Evolutionary conservation across 2,888 invertebrate genomes (phyloP).

Genomic region (Drosophila vallismaia): DNA sequence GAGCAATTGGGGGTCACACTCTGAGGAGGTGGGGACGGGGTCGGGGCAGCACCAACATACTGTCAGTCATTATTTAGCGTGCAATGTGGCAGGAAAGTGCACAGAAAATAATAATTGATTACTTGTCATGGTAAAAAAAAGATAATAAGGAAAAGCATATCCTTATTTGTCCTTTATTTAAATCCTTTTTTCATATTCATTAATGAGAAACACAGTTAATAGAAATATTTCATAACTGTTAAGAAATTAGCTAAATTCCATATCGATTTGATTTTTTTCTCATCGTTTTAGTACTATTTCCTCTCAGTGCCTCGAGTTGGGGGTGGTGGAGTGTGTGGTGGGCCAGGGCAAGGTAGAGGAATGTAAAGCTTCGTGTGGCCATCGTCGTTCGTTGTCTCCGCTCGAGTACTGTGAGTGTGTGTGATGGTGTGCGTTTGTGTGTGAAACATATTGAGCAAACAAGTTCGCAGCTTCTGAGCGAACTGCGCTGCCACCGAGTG

Average conservation of each 20-base stretch:
- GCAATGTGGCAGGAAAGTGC: slow-evolving; percentile 53
- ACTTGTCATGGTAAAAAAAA: too few species aligned
- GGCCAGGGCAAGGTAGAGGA: background rate
- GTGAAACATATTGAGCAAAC: slow-evolving; percentile 81
- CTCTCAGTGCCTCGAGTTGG: slow-evolving; percentile 3
- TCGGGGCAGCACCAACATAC: slow-evolving; percentile 71
- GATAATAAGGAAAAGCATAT: too few species aligned
- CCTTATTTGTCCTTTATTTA: too few species aligned
- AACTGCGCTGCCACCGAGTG: slow-evolving; percentile 40
- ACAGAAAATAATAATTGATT: slow-evolving; percentile 22
- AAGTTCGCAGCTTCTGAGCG: slow-evolving; percentile 81
- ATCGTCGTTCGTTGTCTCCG: slow-evolving; percentile 50
- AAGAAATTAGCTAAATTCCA: too few species aligned
- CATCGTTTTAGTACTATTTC: background rate
- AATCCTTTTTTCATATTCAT: too few species aligned
- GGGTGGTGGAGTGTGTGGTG: slow-evolving; percentile 5
- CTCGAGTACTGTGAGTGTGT: slow-evolving; percentile 21
- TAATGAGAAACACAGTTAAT: too few species aligned
- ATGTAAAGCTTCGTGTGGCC: slow-evolving; percentile 68
- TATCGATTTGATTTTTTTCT: too few species aligned
- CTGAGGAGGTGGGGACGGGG: slow-evolving; percentile 27
- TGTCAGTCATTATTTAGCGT: slow-evolving; percentile 79
- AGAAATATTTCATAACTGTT: too few species aligned
- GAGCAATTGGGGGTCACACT: slow-evolving; percentile 78
- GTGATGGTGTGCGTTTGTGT: slow-evolving; percentile 55